phyloP scores from a whole-genome alignment of 2,797 vertebrate species.

The Sciaenops ocellatus region DNA sequence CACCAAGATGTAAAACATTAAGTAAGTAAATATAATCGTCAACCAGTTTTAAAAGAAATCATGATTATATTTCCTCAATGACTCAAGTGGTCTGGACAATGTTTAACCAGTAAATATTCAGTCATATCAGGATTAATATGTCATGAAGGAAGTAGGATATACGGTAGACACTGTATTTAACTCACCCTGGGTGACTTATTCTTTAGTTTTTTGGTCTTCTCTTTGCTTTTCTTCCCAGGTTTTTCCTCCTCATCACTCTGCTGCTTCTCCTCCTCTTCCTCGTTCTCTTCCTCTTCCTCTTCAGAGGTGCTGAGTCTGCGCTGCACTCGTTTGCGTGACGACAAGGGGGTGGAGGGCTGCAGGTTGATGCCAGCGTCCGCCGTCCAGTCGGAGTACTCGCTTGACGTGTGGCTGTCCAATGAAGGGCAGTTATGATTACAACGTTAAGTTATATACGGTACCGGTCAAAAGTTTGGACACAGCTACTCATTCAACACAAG shows the following conservation, averaged over 20 bases:
- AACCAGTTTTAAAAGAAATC: neutral
- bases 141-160: neutral
- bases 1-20: conserved; percentile 25
- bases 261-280: conserved; percentile 81
- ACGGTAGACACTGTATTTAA: neutral
- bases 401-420: conserved; percentile 89
- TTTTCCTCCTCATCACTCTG: conserved; percentile 88
- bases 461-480: too few species aligned
- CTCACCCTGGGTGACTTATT: conserved; percentile 84
- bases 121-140: conserved; percentile 1
- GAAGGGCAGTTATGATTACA: conserved; percentile 25
- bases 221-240: conserved; percentile 73
- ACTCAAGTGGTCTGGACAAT: neutral
- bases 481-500: too few species aligned
- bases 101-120: neutral
- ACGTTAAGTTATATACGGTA: neutral
- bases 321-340: conserved; percentile 84
- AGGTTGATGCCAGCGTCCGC: conserved; percentile 94
- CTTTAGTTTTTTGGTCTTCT: conserved; percentile 80
- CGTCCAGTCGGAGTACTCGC: conserved; percentile 96
- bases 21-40: neutral
- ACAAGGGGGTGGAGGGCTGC: conserved; percentile 88
- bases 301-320: conserved; percentile 91
- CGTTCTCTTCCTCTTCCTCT: conserved; percentile 88
- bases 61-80: neutral